Conservation (phyloP, 2,797 vertebrate genomes). For the Artibeus jamaicensis region DNA sequence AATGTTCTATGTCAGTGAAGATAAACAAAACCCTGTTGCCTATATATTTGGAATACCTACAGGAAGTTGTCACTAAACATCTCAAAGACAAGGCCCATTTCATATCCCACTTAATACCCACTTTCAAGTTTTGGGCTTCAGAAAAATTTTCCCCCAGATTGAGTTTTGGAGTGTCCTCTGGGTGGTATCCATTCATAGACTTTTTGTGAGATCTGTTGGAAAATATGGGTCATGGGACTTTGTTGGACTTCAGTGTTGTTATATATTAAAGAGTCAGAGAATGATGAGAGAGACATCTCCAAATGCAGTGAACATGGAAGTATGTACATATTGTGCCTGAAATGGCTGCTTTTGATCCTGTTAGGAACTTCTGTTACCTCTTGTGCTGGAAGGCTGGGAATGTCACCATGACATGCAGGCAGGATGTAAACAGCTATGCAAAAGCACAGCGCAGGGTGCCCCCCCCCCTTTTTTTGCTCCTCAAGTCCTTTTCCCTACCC, state of each 20-base stretch:
- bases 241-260: neutral
- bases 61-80: neutral
- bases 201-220: neutral
- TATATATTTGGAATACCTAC: slow-evolving; percentile 5
- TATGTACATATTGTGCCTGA: neutral
- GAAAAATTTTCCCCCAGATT: neutral
- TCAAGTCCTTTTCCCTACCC: neutral
- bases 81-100: neutral
- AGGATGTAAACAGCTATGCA: neutral
- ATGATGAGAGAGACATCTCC: neutral
- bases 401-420: neutral
- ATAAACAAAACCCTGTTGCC: neutral
- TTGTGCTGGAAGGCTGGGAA: neutral
- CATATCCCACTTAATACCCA: neutral
- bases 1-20: neutral
- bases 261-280: neutral
- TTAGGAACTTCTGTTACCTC: neutral
- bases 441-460: neutral
- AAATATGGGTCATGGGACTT: neutral
- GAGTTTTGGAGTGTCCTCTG: neutral
- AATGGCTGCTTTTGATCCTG: neutral
- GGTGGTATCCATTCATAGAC: neutral
- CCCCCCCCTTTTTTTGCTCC: neutral
- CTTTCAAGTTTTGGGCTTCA: neutral
- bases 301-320: neutral